Evolutionary conservation across 1,140 invertebrate genomes (phyloP).

Genomic region (Grapholita molesta): DNA sequence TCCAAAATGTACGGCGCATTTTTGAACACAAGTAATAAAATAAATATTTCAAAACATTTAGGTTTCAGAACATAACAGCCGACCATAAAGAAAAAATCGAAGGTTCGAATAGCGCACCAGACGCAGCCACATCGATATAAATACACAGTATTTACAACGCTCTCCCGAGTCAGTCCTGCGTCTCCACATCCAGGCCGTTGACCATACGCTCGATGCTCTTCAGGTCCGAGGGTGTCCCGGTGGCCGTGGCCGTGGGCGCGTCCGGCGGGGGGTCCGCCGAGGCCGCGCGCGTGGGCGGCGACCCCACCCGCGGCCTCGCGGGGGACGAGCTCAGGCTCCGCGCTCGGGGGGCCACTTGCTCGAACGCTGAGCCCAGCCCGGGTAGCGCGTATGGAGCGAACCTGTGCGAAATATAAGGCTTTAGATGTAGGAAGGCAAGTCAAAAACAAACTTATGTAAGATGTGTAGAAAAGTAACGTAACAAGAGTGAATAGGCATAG

Average conservation of each 20-base stretch:
- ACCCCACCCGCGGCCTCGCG: slow-evolving; percentile 78
- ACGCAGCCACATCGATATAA: slow-evolving; percentile 48
- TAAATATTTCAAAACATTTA: background rate
- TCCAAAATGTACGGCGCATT: background rate
- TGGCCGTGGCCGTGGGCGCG: slow-evolving; percentile 57
- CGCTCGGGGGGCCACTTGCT: slow-evolving; percentile 87
- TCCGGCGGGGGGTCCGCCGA: slow-evolving; percentile 75
- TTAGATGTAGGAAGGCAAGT: no score
- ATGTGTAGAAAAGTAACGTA: no score
- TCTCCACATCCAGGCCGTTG: slow-evolving; percentile 92
- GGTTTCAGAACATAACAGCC: background rate
- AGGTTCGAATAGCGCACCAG: background rate
- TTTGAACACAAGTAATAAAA: background rate
- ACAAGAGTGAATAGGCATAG: no score
- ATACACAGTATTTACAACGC: slow-evolving; percentile 71
- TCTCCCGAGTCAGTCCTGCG: slow-evolving; percentile 66
- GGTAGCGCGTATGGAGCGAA: slow-evolving; percentile 92
- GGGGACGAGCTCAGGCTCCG: slow-evolving; percentile 85
- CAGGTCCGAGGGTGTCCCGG: slow-evolving; percentile 84
- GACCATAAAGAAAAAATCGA: background rate
- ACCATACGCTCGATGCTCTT: slow-evolving; percentile 99
- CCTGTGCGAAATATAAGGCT: slow-evolving; percentile 78
- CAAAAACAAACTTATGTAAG: no score
- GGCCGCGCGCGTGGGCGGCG: slow-evolving; percentile 78
- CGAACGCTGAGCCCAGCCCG: slow-evolving; percentile 86